Evolutionary conservation across 1,140 invertebrate species (phyloP).

Genomic region (Platyscapa corneri): DNA sequence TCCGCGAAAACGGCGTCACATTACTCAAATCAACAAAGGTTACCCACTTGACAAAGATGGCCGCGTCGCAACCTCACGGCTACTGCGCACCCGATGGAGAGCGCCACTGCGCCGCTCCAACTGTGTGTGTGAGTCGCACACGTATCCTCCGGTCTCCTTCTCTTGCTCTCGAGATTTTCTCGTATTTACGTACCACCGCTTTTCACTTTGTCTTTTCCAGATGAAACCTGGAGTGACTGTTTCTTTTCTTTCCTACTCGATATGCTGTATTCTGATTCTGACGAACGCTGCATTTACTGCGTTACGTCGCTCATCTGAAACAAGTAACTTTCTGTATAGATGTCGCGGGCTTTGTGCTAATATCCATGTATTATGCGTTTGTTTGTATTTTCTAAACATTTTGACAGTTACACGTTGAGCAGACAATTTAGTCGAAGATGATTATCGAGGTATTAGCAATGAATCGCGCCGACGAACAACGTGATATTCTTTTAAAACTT

Average conservation of each 20-base stretch:
- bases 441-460: background rate
- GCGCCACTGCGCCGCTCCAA: conserved; percentile 50
- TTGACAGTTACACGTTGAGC: background rate
- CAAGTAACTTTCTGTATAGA: too few species aligned
- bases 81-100: conserved; percentile 56
- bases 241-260: background rate
- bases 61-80: conserved; percentile 57
- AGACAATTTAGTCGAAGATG: too few species aligned
- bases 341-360: background rate
- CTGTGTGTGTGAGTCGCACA: background rate
- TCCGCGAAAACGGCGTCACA: conserved; percentile 69
- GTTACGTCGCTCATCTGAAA: background rate
- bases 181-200: background rate
- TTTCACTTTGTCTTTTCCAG: background rate
- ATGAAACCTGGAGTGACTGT: background rate
- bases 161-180: too few species aligned
- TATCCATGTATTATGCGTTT: too few species aligned
- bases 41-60: conserved; percentile 74
- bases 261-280: background rate
- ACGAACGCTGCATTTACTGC: too few species aligned
- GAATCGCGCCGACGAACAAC: background rate
- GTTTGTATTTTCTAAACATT: background rate
- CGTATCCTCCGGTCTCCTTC: background rate
- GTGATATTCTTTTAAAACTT: too few species aligned
- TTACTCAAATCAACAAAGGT: conserved; percentile 75